Percentiles rank a stretch among this genome's conserved stretches.
These are phyloP conservation scores for Lasioglossum zephyrum DNA, from an alignment of 2,888 invertebrate species.

Conservation along the genomic window DNA sequence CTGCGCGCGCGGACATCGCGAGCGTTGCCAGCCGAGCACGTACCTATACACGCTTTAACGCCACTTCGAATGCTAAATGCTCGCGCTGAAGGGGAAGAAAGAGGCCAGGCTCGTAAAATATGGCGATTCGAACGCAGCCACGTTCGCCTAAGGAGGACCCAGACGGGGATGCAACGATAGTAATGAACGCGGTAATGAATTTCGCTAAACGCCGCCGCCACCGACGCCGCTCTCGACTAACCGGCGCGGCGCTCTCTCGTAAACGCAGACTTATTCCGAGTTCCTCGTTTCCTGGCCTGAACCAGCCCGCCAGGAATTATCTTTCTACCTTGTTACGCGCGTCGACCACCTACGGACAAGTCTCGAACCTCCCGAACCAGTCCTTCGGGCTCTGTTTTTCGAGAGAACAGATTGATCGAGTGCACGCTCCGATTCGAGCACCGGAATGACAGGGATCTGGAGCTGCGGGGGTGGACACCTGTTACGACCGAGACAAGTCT, in stretches of 20 bases:
- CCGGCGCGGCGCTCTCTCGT: slow-evolving; percentile 66
- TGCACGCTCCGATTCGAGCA: slow-evolving; percentile 2
- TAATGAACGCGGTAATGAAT: slow-evolving; percentile 77
- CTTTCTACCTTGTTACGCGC: slow-evolving; percentile 22
- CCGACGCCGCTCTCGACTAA: slow-evolving; percentile 59
- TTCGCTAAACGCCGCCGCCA: slow-evolving; percentile 70
- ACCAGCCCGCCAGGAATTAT: not conserved
- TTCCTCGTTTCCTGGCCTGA: slow-evolving; percentile 16
- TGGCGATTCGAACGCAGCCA: slow-evolving; percentile 51
- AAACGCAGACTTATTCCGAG: slow-evolving; percentile 62
- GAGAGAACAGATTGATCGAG: slow-evolving; percentile 4
- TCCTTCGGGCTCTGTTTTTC: not conserved
- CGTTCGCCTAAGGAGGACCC: slow-evolving; percentile 44
- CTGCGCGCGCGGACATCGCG: slow-evolving; percentile 46
- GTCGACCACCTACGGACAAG: slow-evolving; percentile 8
- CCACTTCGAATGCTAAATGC: slow-evolving; percentile 66
- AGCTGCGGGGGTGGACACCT: slow-evolving; percentile 5
- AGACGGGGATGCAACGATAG: slow-evolving; percentile 37
- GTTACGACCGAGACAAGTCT: not conserved
- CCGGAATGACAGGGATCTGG: not conserved
- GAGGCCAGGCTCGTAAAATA: slow-evolving; percentile 60
- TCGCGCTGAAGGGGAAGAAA: slow-evolving; percentile 37
- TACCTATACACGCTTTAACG: slow-evolving; percentile 53
- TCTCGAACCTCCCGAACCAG: slow-evolving; percentile 1
- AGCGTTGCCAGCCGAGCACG: slow-evolving; percentile 22